Conservation (phyloP, 1,140 invertebrate genomes). For the Rhagoletis zephyria region DNA sequence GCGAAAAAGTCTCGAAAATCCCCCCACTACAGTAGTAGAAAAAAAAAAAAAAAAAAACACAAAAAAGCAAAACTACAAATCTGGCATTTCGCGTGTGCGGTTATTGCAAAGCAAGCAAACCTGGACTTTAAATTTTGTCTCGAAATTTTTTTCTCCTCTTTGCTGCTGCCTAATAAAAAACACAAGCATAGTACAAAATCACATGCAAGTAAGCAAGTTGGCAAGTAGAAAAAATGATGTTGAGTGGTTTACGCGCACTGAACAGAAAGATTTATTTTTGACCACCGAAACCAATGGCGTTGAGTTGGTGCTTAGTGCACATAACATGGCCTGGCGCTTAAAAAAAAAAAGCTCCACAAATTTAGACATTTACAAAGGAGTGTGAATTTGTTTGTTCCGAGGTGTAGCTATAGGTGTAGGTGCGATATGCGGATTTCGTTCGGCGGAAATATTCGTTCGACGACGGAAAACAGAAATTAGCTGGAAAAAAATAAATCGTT, state of each 20-base stretch:
- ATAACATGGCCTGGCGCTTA: too few relatives aligned
- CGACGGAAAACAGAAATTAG: too few relatives aligned
- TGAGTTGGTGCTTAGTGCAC: too few relatives aligned
- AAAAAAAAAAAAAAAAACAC: neutral
- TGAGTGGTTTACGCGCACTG: constrained; percentile 35
- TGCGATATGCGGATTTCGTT: too few relatives aligned
- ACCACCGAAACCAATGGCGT: neutral
- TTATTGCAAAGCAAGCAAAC: constrained; percentile 1
- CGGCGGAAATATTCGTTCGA: too few relatives aligned
- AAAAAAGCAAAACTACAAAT: neutral
- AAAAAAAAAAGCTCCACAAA: too few relatives aligned
- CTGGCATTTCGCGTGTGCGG: constrained; percentile 4
- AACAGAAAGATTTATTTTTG: constrained; percentile 16
- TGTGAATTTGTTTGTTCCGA: too few relatives aligned
- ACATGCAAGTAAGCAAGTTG: neutral
- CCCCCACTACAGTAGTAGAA: too few relatives aligned
- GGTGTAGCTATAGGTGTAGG: too few relatives aligned
- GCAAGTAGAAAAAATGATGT: neutral
- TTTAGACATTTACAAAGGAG: too few relatives aligned
- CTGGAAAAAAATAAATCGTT: too few relatives aligned
- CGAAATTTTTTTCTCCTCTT: neutral
- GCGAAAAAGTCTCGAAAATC: constrained; percentile 1
- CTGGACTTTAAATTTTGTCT: neutral
- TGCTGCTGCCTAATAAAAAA: neutral
- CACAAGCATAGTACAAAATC: neutral